phyloP scores from a whole-genome alignment of 2,113 vertebrate genomes.

The Leptocoma aspasia region DNA sequence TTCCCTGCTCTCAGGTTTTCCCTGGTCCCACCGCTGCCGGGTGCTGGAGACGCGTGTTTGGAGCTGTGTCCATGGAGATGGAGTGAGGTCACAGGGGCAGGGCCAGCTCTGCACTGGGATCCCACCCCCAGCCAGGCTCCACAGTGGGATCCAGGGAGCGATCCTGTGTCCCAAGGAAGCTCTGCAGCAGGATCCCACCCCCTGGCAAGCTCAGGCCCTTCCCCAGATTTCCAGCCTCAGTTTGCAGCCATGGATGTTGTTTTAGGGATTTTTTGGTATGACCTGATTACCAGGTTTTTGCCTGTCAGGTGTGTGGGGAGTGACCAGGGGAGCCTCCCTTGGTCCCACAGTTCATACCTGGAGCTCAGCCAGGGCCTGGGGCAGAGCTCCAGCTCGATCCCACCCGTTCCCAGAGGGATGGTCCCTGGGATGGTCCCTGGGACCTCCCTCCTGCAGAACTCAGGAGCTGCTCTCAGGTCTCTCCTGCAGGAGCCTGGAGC shows the following conservation, averaged over 20 bases:
- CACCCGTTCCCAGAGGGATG: background rate
- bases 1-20: background rate
- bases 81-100: background rate
- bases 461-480: background rate
- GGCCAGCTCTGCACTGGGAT: background rate
- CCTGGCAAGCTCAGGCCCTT: too few relatives aligned
- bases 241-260: background rate
- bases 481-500: too few relatives aligned
- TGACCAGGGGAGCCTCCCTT: background rate
- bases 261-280: background rate
- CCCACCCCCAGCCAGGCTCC: background rate
- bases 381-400: background rate
- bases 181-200: background rate
- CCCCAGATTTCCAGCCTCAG: too few relatives aligned
- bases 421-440: rapidly evolving
- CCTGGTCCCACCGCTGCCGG: rapidly evolving
- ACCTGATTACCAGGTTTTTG: background rate
- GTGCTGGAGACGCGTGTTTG: background rate
- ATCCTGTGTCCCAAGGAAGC: too few relatives aligned
- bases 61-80: background rate
- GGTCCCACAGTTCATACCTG: background rate
- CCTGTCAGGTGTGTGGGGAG: background rate
- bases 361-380: background rate
- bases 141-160: background rate
- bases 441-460: background rate